Evolutionary conservation across 2,888 invertebrate species (phyloP).

Genomic region (Pristionchus fissidentatus): DNA sequence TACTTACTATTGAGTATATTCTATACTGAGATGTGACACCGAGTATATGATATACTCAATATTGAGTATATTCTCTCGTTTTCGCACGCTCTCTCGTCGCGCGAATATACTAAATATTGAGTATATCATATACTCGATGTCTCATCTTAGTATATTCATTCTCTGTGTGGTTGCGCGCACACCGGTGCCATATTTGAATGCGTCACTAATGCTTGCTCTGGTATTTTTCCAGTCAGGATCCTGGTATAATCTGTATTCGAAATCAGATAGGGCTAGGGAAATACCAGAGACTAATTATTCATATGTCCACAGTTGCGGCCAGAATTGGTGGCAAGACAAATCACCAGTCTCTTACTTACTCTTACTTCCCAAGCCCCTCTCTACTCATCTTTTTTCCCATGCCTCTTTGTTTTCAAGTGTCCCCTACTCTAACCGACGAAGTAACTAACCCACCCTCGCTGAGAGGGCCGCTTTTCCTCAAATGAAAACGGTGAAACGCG

Average conservation of each 20-base stretch:
- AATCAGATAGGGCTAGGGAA: not conserved
- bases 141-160: too few relatives aligned
- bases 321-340: conserved; percentile 14
- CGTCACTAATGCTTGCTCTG: not conserved
- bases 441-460: conserved; percentile 11
- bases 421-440: not conserved
- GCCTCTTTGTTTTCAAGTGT: conserved; percentile 41
- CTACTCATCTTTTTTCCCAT: conserved; percentile 2
- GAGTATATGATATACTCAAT: too few relatives aligned
- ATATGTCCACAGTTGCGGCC: too few relatives aligned
- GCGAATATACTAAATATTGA: too few relatives aligned
- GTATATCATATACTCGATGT: too few relatives aligned
- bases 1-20: too few relatives aligned
- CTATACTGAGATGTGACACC: too few relatives aligned
- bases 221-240: not conserved
- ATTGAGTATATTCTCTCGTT: too few relatives aligned
- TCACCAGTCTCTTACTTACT: conserved; percentile 5
- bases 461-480: too few relatives aligned
- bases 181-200: not conserved
- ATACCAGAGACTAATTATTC: not conserved
- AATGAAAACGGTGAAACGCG: not conserved
- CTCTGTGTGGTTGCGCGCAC: not conserved
- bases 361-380: not conserved
- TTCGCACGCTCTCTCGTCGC: too few relatives aligned
- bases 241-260: not conserved